Evolutionary conservation across 2,888 invertebrate species (phyloP).

Genomic region (Lumbricus terrestris): DNA sequence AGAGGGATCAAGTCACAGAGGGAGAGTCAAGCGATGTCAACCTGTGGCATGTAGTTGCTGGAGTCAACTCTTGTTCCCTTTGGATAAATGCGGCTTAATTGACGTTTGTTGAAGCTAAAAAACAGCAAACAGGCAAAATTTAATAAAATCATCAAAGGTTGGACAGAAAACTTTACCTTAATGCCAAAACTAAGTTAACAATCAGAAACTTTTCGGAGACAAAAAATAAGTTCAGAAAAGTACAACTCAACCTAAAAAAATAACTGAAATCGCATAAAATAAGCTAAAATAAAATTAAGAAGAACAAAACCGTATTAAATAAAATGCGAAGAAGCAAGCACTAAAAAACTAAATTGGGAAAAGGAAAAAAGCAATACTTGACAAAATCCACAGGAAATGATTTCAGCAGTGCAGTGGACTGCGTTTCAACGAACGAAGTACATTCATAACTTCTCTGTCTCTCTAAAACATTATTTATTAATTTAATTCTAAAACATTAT

Average conservation of each 20-base stretch:
- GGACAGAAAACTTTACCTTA: neutral
- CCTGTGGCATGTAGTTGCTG: constrained; percentile 98
- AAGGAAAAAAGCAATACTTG: constrained; percentile 60
- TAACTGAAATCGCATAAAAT: neutral
- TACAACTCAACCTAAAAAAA: neutral
- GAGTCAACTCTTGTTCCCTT: constrained; percentile 98
- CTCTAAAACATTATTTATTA: too few relatives aligned
- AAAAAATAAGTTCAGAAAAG: neutral
- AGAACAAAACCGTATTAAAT: neutral
- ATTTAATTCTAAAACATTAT: too few relatives aligned
- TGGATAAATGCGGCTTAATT: constrained; percentile 98
- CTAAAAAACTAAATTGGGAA: too few relatives aligned
- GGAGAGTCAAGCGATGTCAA: too few relatives aligned
- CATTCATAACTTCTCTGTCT: constrained; percentile 93
- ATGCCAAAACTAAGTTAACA: neutral
- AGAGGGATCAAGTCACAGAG: too few relatives aligned
- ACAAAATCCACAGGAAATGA: constrained; percentile 59
- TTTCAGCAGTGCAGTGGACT: constrained; percentile 80
- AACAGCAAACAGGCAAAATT: neutral
- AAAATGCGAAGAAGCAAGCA: neutral
- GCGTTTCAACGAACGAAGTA: constrained; percentile 97
- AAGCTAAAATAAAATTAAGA: neutral
- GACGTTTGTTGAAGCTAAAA: constrained; percentile 87
- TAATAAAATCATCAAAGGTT: neutral
- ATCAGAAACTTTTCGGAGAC: neutral